Conservation (phyloP, 2,797 vertebrate genomes). For the Phyllotis vaccarum region DNA sequence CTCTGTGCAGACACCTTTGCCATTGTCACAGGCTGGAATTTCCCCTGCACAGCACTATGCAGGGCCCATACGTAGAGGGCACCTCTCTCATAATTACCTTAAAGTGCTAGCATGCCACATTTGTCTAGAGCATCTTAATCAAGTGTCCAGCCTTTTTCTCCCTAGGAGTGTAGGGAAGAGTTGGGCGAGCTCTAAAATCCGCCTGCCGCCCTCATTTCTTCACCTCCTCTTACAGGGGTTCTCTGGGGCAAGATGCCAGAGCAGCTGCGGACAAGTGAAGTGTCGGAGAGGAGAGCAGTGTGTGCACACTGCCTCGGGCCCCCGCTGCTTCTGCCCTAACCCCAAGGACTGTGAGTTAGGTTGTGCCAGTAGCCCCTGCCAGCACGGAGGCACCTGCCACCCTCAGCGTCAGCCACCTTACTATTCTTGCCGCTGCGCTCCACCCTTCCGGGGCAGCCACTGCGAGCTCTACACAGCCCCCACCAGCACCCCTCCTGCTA, state of each 20-base stretch:
- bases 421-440: conserved; percentile 91
- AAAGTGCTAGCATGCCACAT: background rate
- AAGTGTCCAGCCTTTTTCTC: background rate
- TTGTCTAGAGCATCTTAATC: background rate
- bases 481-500: conserved; percentile 82
- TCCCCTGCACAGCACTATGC: background rate
- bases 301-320: conserved; percentile 85
- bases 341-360: conserved; percentile 89
- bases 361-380: conserved; percentile 90
- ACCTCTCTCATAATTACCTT: background rate
- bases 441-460: conserved; percentile 87
- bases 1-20: background rate
- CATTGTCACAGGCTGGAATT: background rate
- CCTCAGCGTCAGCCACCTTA: conserved; percentile 87
- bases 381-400: conserved; percentile 93
- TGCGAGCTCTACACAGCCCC: conserved; percentile 84
- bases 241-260: conserved; percentile 93
- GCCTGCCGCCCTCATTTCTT: background rate
- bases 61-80: background rate
- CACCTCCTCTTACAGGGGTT: conserved; percentile 88
- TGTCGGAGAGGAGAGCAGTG: conserved; percentile 94
- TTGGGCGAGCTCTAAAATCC: fast-evolving
- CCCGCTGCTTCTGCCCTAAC: conserved; percentile 90
- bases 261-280: conserved; percentile 90
- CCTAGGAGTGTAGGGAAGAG: background rate